phyloP scores from a whole-genome alignment of 2,797 vertebrate species.

The Chaetophractus vellerosus region DNA sequence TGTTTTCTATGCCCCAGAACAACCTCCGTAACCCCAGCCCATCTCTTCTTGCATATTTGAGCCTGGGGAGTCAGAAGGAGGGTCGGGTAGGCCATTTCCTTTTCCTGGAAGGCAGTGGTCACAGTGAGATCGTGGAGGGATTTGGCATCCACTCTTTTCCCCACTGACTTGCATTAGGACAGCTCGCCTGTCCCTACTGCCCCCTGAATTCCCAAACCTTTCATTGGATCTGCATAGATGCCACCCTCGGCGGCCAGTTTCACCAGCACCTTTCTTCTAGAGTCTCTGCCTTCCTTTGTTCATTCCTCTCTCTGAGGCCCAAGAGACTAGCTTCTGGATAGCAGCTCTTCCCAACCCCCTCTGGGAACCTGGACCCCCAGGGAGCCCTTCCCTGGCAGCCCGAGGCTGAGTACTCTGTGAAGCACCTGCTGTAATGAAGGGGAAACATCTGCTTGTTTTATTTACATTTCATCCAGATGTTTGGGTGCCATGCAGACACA shows the following conservation, averaged over 20 bases:
- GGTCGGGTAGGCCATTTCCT: neutral
- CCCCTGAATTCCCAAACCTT: neutral
- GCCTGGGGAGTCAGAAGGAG: neutral
- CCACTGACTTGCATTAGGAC: neutral
- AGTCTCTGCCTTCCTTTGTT: neutral
- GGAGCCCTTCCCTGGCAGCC: neutral
- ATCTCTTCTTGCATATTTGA: neutral
- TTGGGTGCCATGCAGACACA: slow-evolving; percentile 65
- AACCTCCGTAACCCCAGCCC: neutral
- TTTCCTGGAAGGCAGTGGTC: neutral
- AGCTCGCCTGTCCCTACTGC: neutral
- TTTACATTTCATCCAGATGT: slow-evolving; percentile 78
- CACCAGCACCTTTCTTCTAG: neutral
- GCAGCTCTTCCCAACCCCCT: neutral
- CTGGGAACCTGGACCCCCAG: neutral
- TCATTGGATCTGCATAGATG: neutral
- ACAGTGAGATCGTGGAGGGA: neutral
- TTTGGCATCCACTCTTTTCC: neutral
- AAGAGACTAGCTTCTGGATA: neutral
- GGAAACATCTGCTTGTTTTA: slow-evolving; percentile 77
- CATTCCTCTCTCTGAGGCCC: neutral
- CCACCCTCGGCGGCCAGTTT: neutral
- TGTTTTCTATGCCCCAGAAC: neutral
- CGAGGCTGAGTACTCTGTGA: slow-evolving; percentile 32
- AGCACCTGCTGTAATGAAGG: slow-evolving; percentile 72